phyloP scores from a whole-genome alignment of 1,140 invertebrate genomes.

The Dreissena polymorpha region DNA sequence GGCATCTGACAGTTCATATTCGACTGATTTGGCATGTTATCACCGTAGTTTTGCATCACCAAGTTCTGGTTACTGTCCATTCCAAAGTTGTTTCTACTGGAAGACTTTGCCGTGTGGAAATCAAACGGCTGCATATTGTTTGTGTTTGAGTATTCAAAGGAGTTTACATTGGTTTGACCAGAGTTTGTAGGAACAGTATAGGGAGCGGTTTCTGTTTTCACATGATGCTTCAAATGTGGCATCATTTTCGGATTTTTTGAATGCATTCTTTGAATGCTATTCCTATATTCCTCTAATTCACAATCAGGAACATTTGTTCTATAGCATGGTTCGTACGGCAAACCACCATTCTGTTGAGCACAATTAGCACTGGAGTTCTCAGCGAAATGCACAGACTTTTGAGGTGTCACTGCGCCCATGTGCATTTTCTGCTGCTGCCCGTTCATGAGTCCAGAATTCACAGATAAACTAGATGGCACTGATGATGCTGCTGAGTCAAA shows the following conservation, averaged over 20 bases:
- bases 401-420: conserved; percentile 49
- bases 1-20: conserved; percentile 50
- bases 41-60: conserved; percentile 68
- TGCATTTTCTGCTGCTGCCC: conserved; percentile 33
- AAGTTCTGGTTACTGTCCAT: conserved; percentile 74
- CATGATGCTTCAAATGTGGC: conserved; percentile 66
- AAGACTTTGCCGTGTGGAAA: conserved; percentile 55
- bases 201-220: conserved; percentile 73
- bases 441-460: conserved; percentile 43
- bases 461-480: conserved; percentile 58
- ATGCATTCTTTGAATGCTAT: conserved; percentile 64
- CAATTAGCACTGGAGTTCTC: conserved; percentile 53
- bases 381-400: conserved; percentile 73
- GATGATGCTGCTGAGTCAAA: conserved; percentile 68
- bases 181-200: conserved; percentile 73
- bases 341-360: conserved; percentile 46
- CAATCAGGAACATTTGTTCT: conserved; percentile 63
- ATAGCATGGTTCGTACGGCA: conserved; percentile 59
- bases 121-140: conserved; percentile 62
- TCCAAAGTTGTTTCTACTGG: conserved; percentile 61
- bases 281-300: conserved; percentile 68
- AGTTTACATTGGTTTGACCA: conserved; percentile 56
- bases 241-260: conserved; percentile 74
- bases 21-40: conserved; percentile 44
- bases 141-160: conserved; percentile 58